Conservation (phyloP, 2,888 invertebrate species). For the Masnerella sp. region DNA sequence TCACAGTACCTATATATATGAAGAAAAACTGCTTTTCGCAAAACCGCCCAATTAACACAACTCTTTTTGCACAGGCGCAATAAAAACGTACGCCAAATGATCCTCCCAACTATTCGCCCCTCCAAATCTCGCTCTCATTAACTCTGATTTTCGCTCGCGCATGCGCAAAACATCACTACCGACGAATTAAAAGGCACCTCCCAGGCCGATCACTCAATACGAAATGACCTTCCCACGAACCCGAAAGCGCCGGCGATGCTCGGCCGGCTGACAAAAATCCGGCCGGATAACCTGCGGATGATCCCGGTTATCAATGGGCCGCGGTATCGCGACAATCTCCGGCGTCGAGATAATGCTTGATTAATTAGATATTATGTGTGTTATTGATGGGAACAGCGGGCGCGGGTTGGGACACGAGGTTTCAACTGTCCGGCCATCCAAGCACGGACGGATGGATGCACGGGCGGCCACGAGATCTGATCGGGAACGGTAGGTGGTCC, state of each 20-base stretch:
- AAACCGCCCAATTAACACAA: no score
- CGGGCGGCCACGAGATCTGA: slow-evolving; percentile 74
- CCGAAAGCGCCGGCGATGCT: slow-evolving; percentile 63
- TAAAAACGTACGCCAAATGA: no score
- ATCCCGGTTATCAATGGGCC: slow-evolving; percentile 59
- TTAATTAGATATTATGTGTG: slow-evolving; percentile 76
- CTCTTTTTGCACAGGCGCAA: no score
- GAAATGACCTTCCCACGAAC: slow-evolving; percentile 65
- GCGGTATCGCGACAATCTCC: slow-evolving; percentile 59
- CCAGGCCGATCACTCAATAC: slow-evolving; percentile 26
- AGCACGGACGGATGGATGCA: slow-evolving; percentile 65
- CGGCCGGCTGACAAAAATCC: slow-evolving; percentile 66
- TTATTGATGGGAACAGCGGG: slow-evolving; percentile 75
- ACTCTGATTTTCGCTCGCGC: no score
- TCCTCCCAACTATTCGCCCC: no score
- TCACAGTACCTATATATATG: no score
- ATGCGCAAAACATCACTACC: no score
- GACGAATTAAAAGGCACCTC: slow-evolving; percentile 16
- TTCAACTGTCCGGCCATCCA: slow-evolving; percentile 56
- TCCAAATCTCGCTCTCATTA: no score
- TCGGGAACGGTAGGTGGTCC: slow-evolving; percentile 77
- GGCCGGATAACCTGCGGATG: slow-evolving; percentile 43
- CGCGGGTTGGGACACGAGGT: slow-evolving; percentile 59
- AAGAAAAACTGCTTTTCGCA: no score
- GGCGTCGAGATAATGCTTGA: slow-evolving; percentile 76